Percentiles rank a stretch among this genome's conserved stretches.
Conservation (phyloP, 2,888 invertebrate genomes). For the Copidosoma aretas region DNA sequence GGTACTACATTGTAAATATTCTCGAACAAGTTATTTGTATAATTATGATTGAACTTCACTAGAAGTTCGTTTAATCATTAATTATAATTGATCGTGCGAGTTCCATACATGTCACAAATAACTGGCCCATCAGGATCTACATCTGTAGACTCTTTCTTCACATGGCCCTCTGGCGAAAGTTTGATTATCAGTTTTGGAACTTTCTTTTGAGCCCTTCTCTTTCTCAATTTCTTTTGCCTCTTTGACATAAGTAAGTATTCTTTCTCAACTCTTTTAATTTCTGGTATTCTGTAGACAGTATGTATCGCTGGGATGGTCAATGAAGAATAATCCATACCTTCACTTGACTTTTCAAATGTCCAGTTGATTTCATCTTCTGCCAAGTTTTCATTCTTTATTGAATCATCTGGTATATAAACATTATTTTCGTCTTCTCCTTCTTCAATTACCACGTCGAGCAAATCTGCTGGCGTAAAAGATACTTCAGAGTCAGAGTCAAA, state of each 20-base stretch:
- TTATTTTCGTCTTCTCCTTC: constrained; percentile 18
- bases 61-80: too few relatives aligned
- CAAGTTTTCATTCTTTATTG: neutral
- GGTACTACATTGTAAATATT: too few relatives aligned
- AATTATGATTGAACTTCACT: too few relatives aligned
- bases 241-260: neutral
- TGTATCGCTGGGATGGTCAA: constrained; percentile 12
- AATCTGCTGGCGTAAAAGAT: constrained; percentile 14
- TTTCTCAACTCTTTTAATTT: constrained; percentile 6
- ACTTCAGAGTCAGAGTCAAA: constrained; percentile 18
- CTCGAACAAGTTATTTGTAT: too few relatives aligned
- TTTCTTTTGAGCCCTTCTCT: neutral
- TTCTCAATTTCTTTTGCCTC: neutral
- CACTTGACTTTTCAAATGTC: constrained; percentile 19
- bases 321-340: neutral
- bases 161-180: neutral
- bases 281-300: constrained; percentile 11
- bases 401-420: neutral
- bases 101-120: constrained; percentile 46
- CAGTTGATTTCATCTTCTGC: constrained; percentile 22
- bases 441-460: constrained; percentile 30
- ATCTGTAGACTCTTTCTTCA: neutral
- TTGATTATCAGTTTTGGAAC: constrained; percentile 8
- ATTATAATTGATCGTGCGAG: constrained; percentile 50
- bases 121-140: constrained; percentile 27